Percentiles rank a stretch among this genome's conserved stretches.
These are phyloP conservation scores for Syncerus caffer DNA, from an alignment of 2,797 vertebrate genomes.

Conservation along the genomic window DNA sequence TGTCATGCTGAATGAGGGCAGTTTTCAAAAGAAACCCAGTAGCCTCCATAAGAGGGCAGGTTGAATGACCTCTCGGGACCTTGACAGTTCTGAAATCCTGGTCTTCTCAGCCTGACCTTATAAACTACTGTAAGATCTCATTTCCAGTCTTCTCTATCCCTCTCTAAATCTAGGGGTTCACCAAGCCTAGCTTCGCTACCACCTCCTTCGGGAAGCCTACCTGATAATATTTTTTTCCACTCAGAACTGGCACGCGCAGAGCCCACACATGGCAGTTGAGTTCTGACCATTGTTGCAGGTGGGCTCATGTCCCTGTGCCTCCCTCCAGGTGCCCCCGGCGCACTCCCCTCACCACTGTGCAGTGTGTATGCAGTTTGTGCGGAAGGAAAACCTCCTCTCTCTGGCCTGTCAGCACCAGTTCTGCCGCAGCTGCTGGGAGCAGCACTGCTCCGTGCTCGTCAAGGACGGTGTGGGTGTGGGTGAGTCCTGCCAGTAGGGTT, in stretches of 20 bases:
- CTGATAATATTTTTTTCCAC: background rate
- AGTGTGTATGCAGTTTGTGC: conserved; percentile 97
- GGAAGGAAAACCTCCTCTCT: conserved; percentile 94
- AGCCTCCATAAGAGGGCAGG: background rate
- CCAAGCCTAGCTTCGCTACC: background rate
- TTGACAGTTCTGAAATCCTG: background rate
- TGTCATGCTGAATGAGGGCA: background rate
- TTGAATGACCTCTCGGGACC: background rate
- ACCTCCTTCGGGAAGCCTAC: background rate
- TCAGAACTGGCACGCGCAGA: background rate
- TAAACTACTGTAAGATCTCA: background rate
- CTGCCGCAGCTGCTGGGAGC: conserved; percentile 99
- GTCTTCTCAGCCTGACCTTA: background rate
- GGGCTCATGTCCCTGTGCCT: conserved; percentile 48
- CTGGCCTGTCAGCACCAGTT: conserved; percentile 98
- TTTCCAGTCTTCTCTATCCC: background rate
- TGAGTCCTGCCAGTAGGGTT: conserved; percentile 82
- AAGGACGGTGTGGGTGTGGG: conserved; percentile 98
- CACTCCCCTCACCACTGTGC: conserved; percentile 95
- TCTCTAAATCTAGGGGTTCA: background rate
- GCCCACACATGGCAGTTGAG: background rate
- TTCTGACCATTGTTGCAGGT: background rate
- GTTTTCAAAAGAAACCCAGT: background rate
- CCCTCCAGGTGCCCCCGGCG: conserved; percentile 82
- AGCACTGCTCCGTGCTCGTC: conserved; percentile 97